A percentile compares a stretch with the other conserved stretches of the same genome.
Evolutionary conservation across 2,888 invertebrate species (phyloP).

Genomic region (Drosophila subsilvestris): DNA sequence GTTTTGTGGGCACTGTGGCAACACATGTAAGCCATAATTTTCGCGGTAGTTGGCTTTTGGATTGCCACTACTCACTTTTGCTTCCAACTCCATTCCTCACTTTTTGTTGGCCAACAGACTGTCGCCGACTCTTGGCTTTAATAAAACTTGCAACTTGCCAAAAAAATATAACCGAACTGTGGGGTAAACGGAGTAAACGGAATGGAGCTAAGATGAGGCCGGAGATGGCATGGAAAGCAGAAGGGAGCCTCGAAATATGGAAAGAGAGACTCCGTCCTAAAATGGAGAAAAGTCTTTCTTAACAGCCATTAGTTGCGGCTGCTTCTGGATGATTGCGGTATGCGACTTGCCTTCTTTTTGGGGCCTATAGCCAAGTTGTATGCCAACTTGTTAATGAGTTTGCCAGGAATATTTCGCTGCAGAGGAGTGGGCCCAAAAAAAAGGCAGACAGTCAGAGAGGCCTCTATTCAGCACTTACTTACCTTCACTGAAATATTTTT

Average conservation of each 20-base stretch:
- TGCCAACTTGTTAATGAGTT: conserved; percentile 77
- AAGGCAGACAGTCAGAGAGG: conserved; percentile 11
- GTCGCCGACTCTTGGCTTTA: conserved; percentile 71
- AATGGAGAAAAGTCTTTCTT: conserved; percentile 53
- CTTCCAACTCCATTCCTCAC: background rate
- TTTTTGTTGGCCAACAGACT: conserved; percentile 50
- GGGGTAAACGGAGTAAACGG: too few species aligned
- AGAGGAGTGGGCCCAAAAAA: background rate
- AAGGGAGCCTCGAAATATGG: background rate
- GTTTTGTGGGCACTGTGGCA: conserved; percentile 45
- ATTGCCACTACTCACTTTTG: conserved; percentile 29
- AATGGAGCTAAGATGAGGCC: too few species aligned
- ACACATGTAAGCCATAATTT: conserved; percentile 66
- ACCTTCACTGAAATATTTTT: conserved; percentile 40
- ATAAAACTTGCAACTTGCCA: conserved; percentile 64
- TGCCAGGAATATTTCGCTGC: conserved; percentile 36
- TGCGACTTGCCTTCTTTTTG: conserved; percentile 55
- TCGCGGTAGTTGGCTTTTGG: conserved; percentile 52
- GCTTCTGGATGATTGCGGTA: conserved; percentile 70
- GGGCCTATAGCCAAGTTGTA: conserved; percentile 52
- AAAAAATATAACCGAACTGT: conserved; percentile 1
- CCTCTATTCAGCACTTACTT: conserved; percentile 47
- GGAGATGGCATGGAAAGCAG: too few species aligned
- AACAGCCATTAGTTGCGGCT: conserved; percentile 73
- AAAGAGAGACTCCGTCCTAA: conserved; percentile 14